phyloP scores from a whole-genome alignment of 1,140 invertebrate genomes.

The Neodiprion pinetum region DNA sequence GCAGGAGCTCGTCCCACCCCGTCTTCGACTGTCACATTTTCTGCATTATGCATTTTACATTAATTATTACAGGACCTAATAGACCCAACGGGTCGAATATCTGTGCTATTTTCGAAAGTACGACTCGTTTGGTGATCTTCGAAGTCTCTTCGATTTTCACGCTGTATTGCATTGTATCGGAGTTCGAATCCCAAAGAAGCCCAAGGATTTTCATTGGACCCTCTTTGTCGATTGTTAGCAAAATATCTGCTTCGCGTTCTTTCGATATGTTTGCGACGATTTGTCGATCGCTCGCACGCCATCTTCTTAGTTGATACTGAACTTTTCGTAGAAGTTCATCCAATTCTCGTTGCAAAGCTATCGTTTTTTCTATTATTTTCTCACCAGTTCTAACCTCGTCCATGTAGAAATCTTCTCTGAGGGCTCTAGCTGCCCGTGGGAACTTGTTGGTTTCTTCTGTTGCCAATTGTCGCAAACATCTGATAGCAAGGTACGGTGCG shows the following conservation, averaged over 20 bases:
- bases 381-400: not conserved
- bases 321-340: conserved; percentile 10
- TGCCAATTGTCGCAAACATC: conserved; percentile 32
- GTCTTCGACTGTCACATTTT: not conserved
- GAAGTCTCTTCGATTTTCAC: not conserved
- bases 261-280: conserved; percentile 18
- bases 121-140: not conserved
- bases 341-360: conserved; percentile 18
- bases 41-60: no score
- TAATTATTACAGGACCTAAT: no score
- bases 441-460: conserved; percentile 16
- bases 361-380: no score
- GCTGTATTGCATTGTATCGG: conserved; percentile 13
- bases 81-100: not conserved
- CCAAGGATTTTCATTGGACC: not conserved
- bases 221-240: conserved; percentile 2
- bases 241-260: conserved; percentile 9
- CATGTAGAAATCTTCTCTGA: not conserved
- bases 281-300: conserved; percentile 14
- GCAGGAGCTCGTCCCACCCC: conserved; percentile 7
- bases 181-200: conserved; percentile 14
- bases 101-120: conserved; percentile 15
- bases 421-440: not conserved
- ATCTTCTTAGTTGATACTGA: conserved; percentile 30
- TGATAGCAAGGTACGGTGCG: conserved; percentile 31